Conservation (phyloP, 2,888 invertebrate genomes). For the Alitta virens region DNA sequence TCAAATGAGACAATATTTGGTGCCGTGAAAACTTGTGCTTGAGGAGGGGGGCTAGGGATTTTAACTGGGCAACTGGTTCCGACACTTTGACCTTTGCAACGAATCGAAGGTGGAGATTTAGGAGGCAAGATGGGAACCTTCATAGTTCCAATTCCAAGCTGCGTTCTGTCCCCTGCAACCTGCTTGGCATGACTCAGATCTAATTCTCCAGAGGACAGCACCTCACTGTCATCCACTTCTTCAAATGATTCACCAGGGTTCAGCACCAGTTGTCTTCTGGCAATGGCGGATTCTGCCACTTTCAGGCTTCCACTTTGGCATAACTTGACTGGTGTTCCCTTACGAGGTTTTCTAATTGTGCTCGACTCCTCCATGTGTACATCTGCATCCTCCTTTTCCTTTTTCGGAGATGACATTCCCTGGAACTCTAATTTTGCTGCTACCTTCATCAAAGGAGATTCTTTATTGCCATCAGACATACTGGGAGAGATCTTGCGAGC, state of each 20-base stretch:
- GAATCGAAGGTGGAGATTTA: no score
- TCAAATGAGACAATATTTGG: no score
- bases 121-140: slow-evolving; percentile 12
- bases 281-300: neutral
- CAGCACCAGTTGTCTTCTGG: neutral
- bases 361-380: neutral
- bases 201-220: neutral
- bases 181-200: no score
- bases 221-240: neutral
- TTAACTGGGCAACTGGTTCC: neutral
- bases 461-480: no score
- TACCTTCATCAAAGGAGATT: no score
- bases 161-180: neutral
- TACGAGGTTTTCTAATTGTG: slow-evolving; percentile 20
- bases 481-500: no score
- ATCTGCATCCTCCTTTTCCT: no score
- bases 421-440: no score
- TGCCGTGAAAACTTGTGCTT: neutral
- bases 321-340: slow-evolving; percentile 27
- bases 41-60: neutral
- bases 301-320: neutral
- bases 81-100: neutral
- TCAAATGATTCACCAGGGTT: no score
- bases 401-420: no score
- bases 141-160: slow-evolving; percentile 10